A percentile compares a stretch with the other conserved stretches of the same genome.
phyloP scores from a whole-genome alignment of 1,140 invertebrate species.

The Drosophila punjabiensis region DNA sequence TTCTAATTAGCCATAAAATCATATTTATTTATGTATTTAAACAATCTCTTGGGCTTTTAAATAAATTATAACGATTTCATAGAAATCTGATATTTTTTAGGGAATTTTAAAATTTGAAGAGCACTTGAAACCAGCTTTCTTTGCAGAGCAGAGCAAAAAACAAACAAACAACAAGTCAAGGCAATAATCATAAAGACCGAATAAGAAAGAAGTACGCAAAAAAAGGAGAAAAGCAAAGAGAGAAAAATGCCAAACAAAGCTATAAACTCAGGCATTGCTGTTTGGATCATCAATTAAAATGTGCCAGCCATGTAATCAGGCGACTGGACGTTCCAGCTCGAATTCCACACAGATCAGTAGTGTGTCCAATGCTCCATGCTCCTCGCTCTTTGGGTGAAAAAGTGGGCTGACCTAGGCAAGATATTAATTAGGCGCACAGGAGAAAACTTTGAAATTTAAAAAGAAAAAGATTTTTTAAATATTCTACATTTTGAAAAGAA shows the following conservation, averaged over 20 bases:
- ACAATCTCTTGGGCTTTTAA: not conserved
- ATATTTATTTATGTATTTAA: not conserved
- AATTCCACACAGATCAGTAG: constrained; percentile 37
- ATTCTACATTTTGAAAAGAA: not conserved
- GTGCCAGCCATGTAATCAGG: constrained; percentile 61
- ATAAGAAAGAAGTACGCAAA: constrained; percentile 37
- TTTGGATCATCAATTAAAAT: constrained; percentile 75
- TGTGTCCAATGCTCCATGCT: not conserved
- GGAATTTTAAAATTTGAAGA: constrained; percentile 21
- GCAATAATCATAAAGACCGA: constrained; percentile 70
- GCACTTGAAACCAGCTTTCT: constrained; percentile 50
- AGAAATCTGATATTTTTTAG: constrained; percentile 27
- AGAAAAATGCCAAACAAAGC: constrained; percentile 46
- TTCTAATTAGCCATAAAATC: not conserved
- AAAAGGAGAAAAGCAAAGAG: constrained; percentile 17
- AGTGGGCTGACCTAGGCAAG: constrained; percentile 47
- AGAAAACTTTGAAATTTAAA: not conserved
- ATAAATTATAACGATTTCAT: not conserved
- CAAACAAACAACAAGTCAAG: constrained; percentile 37
- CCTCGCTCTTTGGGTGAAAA: constrained; percentile 21
- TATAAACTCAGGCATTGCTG: constrained; percentile 46
- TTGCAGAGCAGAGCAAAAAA: constrained; percentile 16
- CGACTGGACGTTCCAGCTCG: constrained; percentile 25
- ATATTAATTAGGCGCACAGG: constrained; percentile 43
- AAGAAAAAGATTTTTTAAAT: not conserved